Base-by-base conservation (phyloP, 35 echinoderm and acorn worm genomes). In the Patiria miniata region DNA sequence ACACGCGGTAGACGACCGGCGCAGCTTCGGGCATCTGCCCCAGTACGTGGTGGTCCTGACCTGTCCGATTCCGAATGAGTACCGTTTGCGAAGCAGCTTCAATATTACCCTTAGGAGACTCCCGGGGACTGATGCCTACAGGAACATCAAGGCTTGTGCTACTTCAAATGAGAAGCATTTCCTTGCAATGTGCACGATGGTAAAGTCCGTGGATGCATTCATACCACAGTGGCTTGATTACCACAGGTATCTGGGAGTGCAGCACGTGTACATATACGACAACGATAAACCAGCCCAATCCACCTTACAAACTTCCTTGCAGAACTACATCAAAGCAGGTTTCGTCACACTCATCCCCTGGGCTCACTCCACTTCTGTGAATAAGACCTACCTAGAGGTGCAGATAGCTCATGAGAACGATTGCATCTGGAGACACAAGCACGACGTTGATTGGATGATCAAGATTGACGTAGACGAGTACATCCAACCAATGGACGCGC, bases 381-480 rank as follows among this genome's bases (percentile, higher is more conserved):
- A 78, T 28, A 97, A 97, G 59, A 97, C 86, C n/a, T 92, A 96
- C 39, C 81, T 97, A 22, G 94, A 97, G 73, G 87, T 97, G 1
- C 94, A 92, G 54, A 97, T 93, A 40, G 94, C 94, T 7, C 94
- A 97, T 40, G 94, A 97, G 65, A 96, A 97, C 87, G 94, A 97
- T 78, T 97, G 94, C 69, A 81, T 97, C 0, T 97, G 94, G 94
- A 85, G 94, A 36, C 87, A 89, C 58, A 88, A 89, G 38, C 87
- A 97, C 54, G 50, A 78, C 29, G 51, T 85, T 6, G 51, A 93
- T 12, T 97, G 94, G 94, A 93, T 97, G 86, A 86, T 97, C 0
- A 97, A 97, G 58, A 97, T 93, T 44, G 94, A 97, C 80, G 94
- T 97, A 0, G 94, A 97, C 68, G 94, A 97, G 52, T 97, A 93